Percentiles rank a stretch among this genome's conserved stretches.
Evolutionary conservation across 2,888 invertebrate species (phyloP).

Genomic region (Seladonia tumulorum): DNA sequence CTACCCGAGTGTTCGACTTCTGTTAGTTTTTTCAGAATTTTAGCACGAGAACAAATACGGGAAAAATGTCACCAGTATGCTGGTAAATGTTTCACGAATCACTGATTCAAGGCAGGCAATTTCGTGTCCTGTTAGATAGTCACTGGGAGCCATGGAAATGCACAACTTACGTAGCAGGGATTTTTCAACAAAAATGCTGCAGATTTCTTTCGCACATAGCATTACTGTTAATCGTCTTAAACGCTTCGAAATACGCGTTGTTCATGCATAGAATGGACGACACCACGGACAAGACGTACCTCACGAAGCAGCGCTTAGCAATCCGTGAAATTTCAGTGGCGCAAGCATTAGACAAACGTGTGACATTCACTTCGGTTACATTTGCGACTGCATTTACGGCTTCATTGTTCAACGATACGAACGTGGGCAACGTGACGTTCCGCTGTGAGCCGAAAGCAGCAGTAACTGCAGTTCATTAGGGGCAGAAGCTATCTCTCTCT

Average conservation of each 20-base stretch:
- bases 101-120: too few species aligned
- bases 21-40: too few species aligned
- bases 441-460: neutral
- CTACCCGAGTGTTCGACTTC: too few species aligned
- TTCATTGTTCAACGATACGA: neutral
- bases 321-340: neutral
- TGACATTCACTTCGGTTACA: neutral
- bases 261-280: neutral
- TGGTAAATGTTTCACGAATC: too few species aligned
- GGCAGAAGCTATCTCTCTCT: neutral
- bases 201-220: too few species aligned
- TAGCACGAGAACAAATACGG: too few species aligned
- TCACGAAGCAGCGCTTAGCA: neutral
- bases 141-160: too few species aligned
- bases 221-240: neutral
- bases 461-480: constrained; percentile 8
- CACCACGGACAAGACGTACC: neutral
- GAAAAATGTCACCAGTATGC: too few species aligned
- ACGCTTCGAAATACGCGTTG: neutral
- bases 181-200: too few species aligned
- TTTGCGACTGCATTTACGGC: neutral
- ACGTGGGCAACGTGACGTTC: neutral
- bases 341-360: neutral
- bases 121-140: too few species aligned
- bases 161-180: too few species aligned